Base-by-base conservation (phyloP, 2,113 vertebrate species). In the Xenus cinereus region DNA sequence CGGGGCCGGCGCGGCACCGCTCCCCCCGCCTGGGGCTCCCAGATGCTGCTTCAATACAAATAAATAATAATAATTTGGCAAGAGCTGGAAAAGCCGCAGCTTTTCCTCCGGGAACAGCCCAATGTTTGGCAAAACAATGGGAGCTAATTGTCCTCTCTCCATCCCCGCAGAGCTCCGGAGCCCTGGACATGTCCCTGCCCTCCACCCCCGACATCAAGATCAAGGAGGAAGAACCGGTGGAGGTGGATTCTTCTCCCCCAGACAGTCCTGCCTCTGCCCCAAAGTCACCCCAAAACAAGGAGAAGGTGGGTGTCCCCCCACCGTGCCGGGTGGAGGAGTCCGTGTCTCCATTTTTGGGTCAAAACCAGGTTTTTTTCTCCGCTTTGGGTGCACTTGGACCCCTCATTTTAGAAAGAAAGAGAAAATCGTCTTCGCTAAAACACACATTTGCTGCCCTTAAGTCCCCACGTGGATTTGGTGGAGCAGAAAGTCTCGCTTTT, bases 161-260 rank as follows among this genome's bases (percentile, higher is more conserved):
- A 33, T 48, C 54, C 69, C 3, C 22, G 41, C 69, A 98, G 97
- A 88, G 95, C 53, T 60, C 98, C 6, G 99, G 97, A 84, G 99
- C 99, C 62, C 97, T 99, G 97, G 99, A 99, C 97, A 99, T 99
- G 99, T 99, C 98, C 54, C 97, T 99, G 84, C 99, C 99, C 84
- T 98, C 98, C 8, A 97, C 99, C 18, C 99, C 99, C 9, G 99
- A 99, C 14, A 83, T 99, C 67, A 99, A 98, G 98, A 98, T 99
- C 93, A 99, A 99, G 96, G 98, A 99, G 95, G 99, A 99, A 84
- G 98, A 98, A 66, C 98, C 98, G 2, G 98, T 99, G 50, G 99
- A 99, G 75, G 99, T 99, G 32, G 99, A 99, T 54, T 99, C 99
- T 5, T 98, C 99, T 7, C 98, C 99, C 4, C 98, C 99, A 1